A percentile compares a stretch with the other conserved stretches of the same genome.
Evolutionary conservation across 2,113 vertebrate species (phyloP).

Genomic region (Trinectes maculatus): DNA sequence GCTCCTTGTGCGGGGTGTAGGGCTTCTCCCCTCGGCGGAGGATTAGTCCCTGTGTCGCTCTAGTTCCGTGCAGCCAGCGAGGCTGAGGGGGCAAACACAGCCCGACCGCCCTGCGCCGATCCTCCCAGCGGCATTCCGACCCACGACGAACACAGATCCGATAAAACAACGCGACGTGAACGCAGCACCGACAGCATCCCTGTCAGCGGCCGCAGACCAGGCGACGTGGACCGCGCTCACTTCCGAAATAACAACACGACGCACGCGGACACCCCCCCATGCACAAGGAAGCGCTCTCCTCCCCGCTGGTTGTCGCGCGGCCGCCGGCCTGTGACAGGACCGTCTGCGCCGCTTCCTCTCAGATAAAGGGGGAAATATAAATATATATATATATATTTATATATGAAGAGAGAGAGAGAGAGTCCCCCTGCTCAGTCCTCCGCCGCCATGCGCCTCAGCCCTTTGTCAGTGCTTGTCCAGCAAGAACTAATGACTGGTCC

Average conservation of each 20-base stretch:
- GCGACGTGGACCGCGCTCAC: conserved; percentile 29
- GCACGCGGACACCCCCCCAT: conserved; percentile 39
- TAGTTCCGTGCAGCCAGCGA: conserved; percentile 47
- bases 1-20: background rate
- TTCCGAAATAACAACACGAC: conserved; percentile 20
- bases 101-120: conserved; percentile 47
- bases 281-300: conserved; percentile 69
- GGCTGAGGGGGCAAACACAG: conserved; percentile 22
- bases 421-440: conserved; percentile 35
- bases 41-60: conserved; percentile 29
- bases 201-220: no score
- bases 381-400: no score
- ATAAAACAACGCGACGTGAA: conserved; percentile 12
- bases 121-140: conserved; percentile 40
- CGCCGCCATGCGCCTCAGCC: conserved; percentile 40
- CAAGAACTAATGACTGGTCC: conserved; percentile 72
- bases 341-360: conserved; percentile 23
- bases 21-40: background rate
- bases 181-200: conserved; percentile 11
- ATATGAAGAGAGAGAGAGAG: conserved; percentile 11
- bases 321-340: conserved; percentile 28
- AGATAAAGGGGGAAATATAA: background rate
- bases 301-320: conserved; percentile 38
- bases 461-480: conserved; percentile 75
- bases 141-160: conserved; percentile 35